These are phyloP conservation scores for Myripristis murdjan DNA, from an alignment of 2,797 vertebrate species.

Conservation along the genomic window DNA sequence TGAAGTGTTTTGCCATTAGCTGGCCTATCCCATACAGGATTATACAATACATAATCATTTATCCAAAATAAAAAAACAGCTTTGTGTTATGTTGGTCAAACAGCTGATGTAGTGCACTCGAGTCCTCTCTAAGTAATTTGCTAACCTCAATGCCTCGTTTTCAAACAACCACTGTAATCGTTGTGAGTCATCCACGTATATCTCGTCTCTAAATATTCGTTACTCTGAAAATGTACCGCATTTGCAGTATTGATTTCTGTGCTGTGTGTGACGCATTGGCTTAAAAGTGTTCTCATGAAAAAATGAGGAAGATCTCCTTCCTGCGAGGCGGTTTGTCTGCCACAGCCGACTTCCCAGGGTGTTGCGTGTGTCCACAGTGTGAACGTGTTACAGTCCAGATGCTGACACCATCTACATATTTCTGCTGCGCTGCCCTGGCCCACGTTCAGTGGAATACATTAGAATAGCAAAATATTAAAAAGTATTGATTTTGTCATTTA, in stretches of 20 bases:
- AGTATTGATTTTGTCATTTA: conserved; percentile 92
- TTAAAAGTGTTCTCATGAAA: conserved; percentile 20
- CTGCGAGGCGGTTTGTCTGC: background rate
- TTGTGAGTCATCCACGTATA: too few species aligned
- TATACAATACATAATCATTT: too few species aligned
- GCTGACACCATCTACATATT: conserved; percentile 77
- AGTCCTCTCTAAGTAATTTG: too few species aligned
- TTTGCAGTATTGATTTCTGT: conserved; percentile 21
- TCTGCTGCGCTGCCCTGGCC: conserved; percentile 73
- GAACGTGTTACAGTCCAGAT: conserved; percentile 7
- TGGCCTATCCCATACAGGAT: too few species aligned
- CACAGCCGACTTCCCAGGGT: background rate
- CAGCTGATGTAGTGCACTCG: too few species aligned
- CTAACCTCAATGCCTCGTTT: too few species aligned
- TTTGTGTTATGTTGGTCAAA: too few species aligned
- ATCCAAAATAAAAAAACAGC: too few species aligned
- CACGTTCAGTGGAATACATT: conserved; percentile 83
- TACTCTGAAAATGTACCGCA: conserved; percentile 17
- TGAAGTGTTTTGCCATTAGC: too few species aligned
- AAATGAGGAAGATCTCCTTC: conserved; percentile 4
- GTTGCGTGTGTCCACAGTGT: background rate
- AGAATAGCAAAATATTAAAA: conserved; percentile 88
- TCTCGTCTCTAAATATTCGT: too few species aligned
- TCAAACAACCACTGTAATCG: too few species aligned
- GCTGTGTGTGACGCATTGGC: conserved; percentile 8